These are phyloP conservation scores for Sinocyclocheilus anshuiensis DNA, from an alignment of 2,113 vertebrate genomes.

Conservation along the genomic window DNA sequence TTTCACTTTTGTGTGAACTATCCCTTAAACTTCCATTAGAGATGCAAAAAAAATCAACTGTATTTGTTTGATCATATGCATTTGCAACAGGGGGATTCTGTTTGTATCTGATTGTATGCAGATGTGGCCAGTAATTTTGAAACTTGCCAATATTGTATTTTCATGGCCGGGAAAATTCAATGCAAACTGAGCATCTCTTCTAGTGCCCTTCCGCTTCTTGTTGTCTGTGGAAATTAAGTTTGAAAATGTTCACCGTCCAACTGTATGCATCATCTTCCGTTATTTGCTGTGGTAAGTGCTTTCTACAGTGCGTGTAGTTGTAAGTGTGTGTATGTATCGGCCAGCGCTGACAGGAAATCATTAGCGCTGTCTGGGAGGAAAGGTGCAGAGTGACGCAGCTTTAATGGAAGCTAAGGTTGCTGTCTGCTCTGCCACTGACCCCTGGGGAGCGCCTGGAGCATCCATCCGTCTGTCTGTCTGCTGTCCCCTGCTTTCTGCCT, in stretches of 20 bases:
- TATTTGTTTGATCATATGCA: neutral
- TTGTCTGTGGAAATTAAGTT: neutral
- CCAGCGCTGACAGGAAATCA: conserved; percentile 54
- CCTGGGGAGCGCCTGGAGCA: conserved; percentile 4
- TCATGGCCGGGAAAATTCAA: neutral
- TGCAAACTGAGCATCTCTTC: neutral
- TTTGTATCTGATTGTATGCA: neutral
- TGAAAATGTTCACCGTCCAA: neutral
- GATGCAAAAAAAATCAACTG: too few relatives aligned
- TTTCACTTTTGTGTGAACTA: too few relatives aligned
- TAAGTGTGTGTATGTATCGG: conserved; percentile 36
- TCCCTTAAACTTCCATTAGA: too few relatives aligned
- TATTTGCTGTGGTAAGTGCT: conserved; percentile 38
- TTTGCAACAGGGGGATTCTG: neutral
- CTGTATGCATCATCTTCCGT: conserved; percentile 10
- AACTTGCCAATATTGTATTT: neutral
- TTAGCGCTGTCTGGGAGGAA: conserved; percentile 29
- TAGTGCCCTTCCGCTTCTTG: neutral
- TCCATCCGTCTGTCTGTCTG: conserved; percentile 23
- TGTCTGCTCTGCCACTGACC: conserved; percentile 37
- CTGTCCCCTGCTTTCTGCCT: neutral
- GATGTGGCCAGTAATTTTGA: neutral
- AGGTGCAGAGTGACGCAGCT: conserved; percentile 40
- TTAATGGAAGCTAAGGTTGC: conserved; percentile 46
- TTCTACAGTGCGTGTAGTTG: conserved; percentile 22